Evolutionary conservation across 1,140 invertebrate species (phyloP), one percentile per base, ranked within the genome.

Genomic region (Heliothis subflexa): DNA sequence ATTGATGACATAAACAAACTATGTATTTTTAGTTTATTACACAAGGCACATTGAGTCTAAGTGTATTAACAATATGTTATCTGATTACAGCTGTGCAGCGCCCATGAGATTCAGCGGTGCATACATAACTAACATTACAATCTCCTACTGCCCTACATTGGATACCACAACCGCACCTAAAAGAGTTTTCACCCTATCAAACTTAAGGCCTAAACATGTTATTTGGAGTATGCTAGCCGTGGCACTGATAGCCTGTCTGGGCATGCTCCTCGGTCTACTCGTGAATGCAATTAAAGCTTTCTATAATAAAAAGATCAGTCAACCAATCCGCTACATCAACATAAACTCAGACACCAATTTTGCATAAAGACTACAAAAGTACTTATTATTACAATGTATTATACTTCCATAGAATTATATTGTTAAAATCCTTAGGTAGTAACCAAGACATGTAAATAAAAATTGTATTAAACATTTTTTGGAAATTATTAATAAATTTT

Each of bases 171-270:
- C 88, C 84, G 78, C 81, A 78, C 66, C 72, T 11, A 66, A 40
- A 87, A 88, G 81, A 75, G 78, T 84, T 49, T 94, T 93, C 64
- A 85, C 83, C 76, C 77, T 93, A 7, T 82, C 85, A 33, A 84
- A 90, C 70, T 84, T 93, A 61, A 91, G 83, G 80, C 90, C 90
- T 79, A 94, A 89, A 85, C 93, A 94, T 86, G 64, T 94, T 28
- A 49, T 94, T 7, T 94, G 91, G 91, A 92, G 90, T 61, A 93
- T 94, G 68, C 81, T 94, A 68, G 91, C 89, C 74, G 93, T 94
- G 11, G 88, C 89, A 16, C 62, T 82, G 50, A 81, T 94, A 45
- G 91, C 87, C 14, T 80, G 83, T n/a, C 81, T 94, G 54, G 93
- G 93, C 49, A 92, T 94, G 88, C 68, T 91, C 9, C 82, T 89